Conservation (phyloP, 2,888 invertebrate genomes). For the Clunio marinus region DNA sequence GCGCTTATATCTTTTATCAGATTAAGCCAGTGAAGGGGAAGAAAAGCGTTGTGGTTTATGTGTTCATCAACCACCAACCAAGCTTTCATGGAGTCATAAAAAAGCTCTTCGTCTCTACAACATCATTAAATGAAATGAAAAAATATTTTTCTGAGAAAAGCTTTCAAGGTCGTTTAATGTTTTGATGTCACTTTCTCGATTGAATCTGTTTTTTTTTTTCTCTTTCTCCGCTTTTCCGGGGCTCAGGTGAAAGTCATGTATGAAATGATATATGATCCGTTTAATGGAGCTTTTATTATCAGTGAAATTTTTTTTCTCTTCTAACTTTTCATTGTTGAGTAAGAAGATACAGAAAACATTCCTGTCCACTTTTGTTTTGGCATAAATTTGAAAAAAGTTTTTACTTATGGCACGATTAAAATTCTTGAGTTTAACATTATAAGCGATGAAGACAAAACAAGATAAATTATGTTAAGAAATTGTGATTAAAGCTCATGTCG, state of each 20-base stretch:
- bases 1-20: not conserved
- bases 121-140: not conserved
- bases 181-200: too few species aligned
- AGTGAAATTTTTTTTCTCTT: not conserved
- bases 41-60: not conserved
- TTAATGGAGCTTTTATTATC: slow-evolving; percentile 7
- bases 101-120: not conserved
- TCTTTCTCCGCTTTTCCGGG: not conserved
- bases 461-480: slow-evolving; percentile 23
- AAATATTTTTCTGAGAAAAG: not conserved
- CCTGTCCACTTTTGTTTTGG: too few species aligned
- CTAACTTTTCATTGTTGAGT: not conserved
- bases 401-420: not conserved
- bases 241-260: not conserved
- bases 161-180: too few species aligned
- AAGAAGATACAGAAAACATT: not conserved
- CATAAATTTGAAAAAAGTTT: not conserved
- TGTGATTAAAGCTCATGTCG: slow-evolving; percentile 28
- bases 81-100: not conserved
- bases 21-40: not conserved
- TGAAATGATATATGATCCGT: not conserved
- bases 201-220: too few species aligned
- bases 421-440: not conserved
- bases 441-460: not conserved
- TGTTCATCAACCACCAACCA: not conserved